Evolutionary conservation across 2,797 vertebrate genomes (phyloP).

Genomic region (Ambastaia sidthimunki): DNA sequence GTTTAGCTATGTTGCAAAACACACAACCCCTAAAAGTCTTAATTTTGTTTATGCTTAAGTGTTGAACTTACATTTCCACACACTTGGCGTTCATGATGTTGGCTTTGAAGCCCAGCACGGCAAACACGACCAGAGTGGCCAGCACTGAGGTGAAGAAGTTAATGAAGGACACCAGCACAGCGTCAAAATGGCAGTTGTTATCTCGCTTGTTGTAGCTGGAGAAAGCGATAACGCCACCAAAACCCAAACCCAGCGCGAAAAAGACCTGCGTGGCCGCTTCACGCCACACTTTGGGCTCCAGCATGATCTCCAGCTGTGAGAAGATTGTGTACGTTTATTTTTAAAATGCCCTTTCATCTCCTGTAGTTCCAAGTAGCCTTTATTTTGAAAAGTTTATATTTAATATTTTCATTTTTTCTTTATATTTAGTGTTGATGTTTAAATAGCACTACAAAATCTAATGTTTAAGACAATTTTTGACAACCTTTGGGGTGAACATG

Average conservation of each 20-base stretch:
- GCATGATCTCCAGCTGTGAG: slow-evolving; percentile 93
- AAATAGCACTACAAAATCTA: background rate
- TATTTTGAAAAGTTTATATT: no score
- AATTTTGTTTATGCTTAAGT: background rate
- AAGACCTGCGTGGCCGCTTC: slow-evolving; percentile 98
- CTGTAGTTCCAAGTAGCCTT: no score
- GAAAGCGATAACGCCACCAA: slow-evolving; percentile 98
- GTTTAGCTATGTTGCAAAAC: no score
- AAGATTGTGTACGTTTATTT: slow-evolving; percentile 1
- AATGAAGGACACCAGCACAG: slow-evolving; percentile 94
- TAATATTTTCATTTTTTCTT: background rate
- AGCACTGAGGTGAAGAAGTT: slow-evolving; percentile 98
- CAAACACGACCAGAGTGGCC: slow-evolving; percentile 97
- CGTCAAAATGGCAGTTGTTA: slow-evolving; percentile 99
- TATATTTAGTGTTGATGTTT: background rate
- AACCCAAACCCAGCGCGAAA: slow-evolving; percentile 96
- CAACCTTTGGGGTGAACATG: slow-evolving; percentile 96
- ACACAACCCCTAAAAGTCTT: background rate
- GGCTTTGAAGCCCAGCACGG: slow-evolving; percentile 97
- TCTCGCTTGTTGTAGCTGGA: slow-evolving; percentile 99
- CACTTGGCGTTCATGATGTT: slow-evolving; percentile 92
- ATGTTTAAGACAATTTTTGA: no score
- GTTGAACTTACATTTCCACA: slow-evolving; percentile 76
- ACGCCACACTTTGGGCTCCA: slow-evolving; percentile 95
- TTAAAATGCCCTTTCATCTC: no score